These are phyloP conservation scores for Trematomus loennbergii DNA, from an alignment of 2,113 vertebrate species.

Conservation along the genomic window DNA sequence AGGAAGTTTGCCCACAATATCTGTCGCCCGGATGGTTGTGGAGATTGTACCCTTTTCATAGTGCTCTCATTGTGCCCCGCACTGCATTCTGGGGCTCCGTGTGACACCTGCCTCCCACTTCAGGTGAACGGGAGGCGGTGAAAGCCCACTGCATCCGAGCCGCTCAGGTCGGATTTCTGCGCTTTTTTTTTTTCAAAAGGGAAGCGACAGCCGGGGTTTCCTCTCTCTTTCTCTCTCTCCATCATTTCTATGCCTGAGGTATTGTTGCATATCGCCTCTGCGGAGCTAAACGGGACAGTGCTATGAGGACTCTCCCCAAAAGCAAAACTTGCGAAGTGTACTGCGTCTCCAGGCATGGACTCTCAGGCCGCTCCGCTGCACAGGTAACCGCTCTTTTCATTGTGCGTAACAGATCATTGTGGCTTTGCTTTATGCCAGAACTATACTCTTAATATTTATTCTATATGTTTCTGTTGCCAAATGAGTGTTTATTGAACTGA, in stretches of 20 bases:
- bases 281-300: slow-evolving; percentile 78
- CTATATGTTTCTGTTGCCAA: neutral
- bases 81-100: slow-evolving; percentile 84
- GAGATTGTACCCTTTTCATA: slow-evolving; percentile 78
- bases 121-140: slow-evolving; percentile 78
- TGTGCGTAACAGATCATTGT: neutral
- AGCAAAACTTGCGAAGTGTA: slow-evolving; percentile 84
- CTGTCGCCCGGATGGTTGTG: slow-evolving; percentile 76
- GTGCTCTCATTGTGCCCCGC: slow-evolving; percentile 83
- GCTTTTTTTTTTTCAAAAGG: slow-evolving; percentile 62
- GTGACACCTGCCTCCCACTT: slow-evolving; percentile 82
- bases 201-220: slow-evolving; percentile 66
- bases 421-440: neutral
- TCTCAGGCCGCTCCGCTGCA: slow-evolving; percentile 63
- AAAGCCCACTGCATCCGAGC: slow-evolving; percentile 74
- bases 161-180: slow-evolving; percentile 79
- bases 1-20: slow-evolving; percentile 79
- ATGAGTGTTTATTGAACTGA: neutral
- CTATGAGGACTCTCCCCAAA: slow-evolving; percentile 85
- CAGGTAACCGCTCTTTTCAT: slow-evolving; percentile 76
- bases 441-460: neutral
- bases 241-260: slow-evolving; percentile 76
- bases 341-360: slow-evolving; percentile 81
- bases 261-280: slow-evolving; percentile 77
- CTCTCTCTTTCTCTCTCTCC: slow-evolving; percentile 74